Evolutionary conservation across 2,888 invertebrate genomes (phyloP).

Genomic region (Thereva unica): DNA sequence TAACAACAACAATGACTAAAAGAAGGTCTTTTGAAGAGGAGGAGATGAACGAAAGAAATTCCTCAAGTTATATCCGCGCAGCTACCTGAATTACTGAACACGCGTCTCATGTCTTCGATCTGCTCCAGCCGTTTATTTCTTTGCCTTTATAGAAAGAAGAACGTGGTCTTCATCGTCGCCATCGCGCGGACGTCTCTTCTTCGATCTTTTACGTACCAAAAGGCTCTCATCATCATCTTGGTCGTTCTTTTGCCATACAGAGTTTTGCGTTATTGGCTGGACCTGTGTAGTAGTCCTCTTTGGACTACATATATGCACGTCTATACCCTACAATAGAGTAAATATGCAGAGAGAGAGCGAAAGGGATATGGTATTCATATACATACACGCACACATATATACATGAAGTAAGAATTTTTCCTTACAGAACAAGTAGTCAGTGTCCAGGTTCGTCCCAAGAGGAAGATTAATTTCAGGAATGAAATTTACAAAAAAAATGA

Average conservation of each 20-base stretch:
- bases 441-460: neutral
- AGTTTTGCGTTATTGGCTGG: no score
- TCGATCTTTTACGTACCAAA: constrained; percentile 30
- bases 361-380: neutral
- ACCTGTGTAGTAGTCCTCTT: no score
- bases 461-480: constrained; percentile 5
- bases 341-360: no score
- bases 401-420: no score
- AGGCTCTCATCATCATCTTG: constrained; percentile 9
- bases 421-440: neutral
- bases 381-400: neutral
- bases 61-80: constrained; percentile 47
- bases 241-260: neutral
- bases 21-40: constrained; percentile 35
- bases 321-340: no score
- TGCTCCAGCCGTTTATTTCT: constrained; percentile 36
- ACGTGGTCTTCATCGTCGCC: constrained; percentile 26
- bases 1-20: constrained; percentile 3
- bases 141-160: constrained; percentile 37
- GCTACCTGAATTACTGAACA: constrained; percentile 53
- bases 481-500: neutral
- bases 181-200: constrained; percentile 20
- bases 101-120: constrained; percentile 49
- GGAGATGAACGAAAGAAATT: constrained; percentile 44
- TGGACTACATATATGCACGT: no score